Evolutionary conservation across 1,140 invertebrate species (phyloP), one percentile per base, ranked within the genome.

Genomic region (Aricia agestis): DNA sequence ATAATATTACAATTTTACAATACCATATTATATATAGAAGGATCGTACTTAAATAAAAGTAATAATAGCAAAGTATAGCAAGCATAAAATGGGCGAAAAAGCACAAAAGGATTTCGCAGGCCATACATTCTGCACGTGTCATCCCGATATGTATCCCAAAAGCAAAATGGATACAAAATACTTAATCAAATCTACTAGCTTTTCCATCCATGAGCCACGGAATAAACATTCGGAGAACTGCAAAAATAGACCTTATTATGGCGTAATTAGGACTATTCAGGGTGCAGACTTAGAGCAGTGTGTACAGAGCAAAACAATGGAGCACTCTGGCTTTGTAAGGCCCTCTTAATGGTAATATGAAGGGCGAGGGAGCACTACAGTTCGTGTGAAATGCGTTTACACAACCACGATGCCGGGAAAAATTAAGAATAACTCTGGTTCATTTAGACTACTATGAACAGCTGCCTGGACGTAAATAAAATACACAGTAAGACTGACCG

Each of bases 141-240:
- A 52, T 52, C 45, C 45, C 45, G 45, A 52, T 52, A 52, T 52
- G 9, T 52, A 15, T 52, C 45, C 45, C 45, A 52, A 52, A 52
- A 52, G 45, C 65, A 66, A 66, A 66, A 76, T 78, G 73, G 74
- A 76, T 82, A 75, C 76, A 73, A 78, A 82, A 76, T 79, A 77
- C 79, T 77, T 82, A 84, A 83, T 83, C 78, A 80, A 83, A 83
- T 82, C 76, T 76, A 77, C 77, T 77, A 78, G 80, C 74, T 81
- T 82, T 79, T 71, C 75, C 71, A 74, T 77, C 73, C 66, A 70
- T 61, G 42, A 68, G 68, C 57, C 63, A 63, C 18, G 59, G 0
- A 7, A 18, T 19, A 9, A 58, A 65, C 42, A 17, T 3, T 13
- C 5, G 42, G n/a, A 11, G 25, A 58, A 45, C 66, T 57, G 52